Conservation (phyloP, 2,797 vertebrate species). For the Carapus acus region DNA sequence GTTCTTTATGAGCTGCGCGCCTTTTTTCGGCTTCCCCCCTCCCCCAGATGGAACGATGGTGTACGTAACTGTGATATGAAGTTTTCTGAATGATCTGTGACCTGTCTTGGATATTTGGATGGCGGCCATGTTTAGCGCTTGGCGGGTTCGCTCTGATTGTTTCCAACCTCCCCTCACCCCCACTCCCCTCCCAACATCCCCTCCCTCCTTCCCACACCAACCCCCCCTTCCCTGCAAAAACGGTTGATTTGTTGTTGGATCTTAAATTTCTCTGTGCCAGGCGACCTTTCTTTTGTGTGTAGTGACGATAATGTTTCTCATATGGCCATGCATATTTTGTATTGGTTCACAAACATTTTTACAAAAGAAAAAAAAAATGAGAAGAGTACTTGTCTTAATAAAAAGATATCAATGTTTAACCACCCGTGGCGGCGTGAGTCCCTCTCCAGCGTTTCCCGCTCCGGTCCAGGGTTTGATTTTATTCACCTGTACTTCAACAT, state of each 20-base stretch:
- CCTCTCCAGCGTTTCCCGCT: conserved; percentile 18
- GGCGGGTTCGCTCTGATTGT: conserved; percentile 72
- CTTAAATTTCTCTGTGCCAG: conserved; percentile 84
- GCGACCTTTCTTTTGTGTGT: conserved; percentile 79
- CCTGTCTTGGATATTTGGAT: conserved; percentile 61
- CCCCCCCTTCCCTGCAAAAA: too few species aligned
- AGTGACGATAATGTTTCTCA: conserved; percentile 84
- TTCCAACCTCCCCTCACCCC: conserved; percentile 76
- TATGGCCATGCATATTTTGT: conserved; percentile 96
- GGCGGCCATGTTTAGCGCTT: conserved; percentile 75
- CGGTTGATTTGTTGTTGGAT: conserved; percentile 79
- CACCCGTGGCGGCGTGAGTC: conserved; percentile 37
- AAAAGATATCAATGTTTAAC: conserved; percentile 98
- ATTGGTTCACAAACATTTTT: conserved; percentile 99
- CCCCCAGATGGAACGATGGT: conserved; percentile 75
- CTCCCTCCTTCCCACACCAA: too few species aligned
- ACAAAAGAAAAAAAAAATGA: conserved; percentile 86
- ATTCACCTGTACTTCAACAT: conserved; percentile 18
- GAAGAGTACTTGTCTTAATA: conserved; percentile 99
- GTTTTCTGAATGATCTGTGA: conserved; percentile 66
- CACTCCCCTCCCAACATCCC: too few species aligned
- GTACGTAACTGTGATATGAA: conserved; percentile 78
- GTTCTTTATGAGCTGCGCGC: conserved; percentile 40
- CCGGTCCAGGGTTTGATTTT: conserved; percentile 22
- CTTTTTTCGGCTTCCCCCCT: conserved; percentile 38